Evolutionary conservation across 1,140 invertebrate species (phyloP).

Genomic region (Leptopilina clavipes): DNA sequence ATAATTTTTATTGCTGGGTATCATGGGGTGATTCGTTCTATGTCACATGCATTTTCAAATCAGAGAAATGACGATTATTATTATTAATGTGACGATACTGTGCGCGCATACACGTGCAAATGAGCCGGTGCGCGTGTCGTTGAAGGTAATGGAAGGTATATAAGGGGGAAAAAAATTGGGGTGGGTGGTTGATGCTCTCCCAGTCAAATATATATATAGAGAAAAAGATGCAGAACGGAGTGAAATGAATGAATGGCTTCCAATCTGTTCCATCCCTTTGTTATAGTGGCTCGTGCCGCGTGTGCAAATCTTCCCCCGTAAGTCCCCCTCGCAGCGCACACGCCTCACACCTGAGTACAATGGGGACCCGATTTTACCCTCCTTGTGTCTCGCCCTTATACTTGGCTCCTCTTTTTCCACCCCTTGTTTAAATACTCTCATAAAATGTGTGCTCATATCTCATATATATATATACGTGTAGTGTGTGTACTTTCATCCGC

Average conservation of each 20-base stretch:
- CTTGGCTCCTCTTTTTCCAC: slow-evolving; percentile 41
- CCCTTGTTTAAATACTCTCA: slow-evolving; percentile 59
- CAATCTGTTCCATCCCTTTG: slow-evolving; percentile 72
- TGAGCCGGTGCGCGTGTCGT: slow-evolving; percentile 57
- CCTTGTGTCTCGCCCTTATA: slow-evolving; percentile 40
- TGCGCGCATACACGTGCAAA: slow-evolving; percentile 47
- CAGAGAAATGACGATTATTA: not conserved
- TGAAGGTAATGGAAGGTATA: slow-evolving; percentile 40
- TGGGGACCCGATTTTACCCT: slow-evolving; percentile 58
- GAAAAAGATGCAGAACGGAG: slow-evolving; percentile 55
- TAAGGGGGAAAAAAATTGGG: slow-evolving; percentile 37
- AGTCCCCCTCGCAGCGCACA: slow-evolving; percentile 59
- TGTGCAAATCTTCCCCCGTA: slow-evolving; percentile 67
- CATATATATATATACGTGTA: too few species aligned
- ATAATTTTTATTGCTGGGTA: not conserved
- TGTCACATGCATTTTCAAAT: not conserved
- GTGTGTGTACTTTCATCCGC: slow-evolving; percentile 12
- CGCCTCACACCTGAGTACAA: slow-evolving; percentile 70
- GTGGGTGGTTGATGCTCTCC: slow-evolving; percentile 55
- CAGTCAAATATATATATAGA: slow-evolving; percentile 56
- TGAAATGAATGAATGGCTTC: slow-evolving; percentile 62
- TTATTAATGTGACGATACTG: slow-evolving; percentile 34
- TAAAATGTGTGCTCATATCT: slow-evolving; percentile 41
- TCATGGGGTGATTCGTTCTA: not conserved
- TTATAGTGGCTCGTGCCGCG: slow-evolving; percentile 72